These are phyloP conservation scores for Drosophila niveifrons DNA, from an alignment of 2,888 invertebrate species.

Conservation along the genomic window DNA sequence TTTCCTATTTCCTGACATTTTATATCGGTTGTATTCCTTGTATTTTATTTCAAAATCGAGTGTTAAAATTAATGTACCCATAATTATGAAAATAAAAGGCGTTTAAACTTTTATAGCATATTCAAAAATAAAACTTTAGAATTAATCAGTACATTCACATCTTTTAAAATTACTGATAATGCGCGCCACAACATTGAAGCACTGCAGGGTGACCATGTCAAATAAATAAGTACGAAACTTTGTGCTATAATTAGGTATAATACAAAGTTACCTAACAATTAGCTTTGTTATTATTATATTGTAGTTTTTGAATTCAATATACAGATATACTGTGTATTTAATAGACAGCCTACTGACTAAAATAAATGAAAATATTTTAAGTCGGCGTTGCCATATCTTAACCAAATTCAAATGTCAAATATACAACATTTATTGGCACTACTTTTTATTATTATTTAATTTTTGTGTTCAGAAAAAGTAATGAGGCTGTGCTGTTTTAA, in stretches of 20 bases:
- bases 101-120: not conserved
- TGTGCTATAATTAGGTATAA: not conserved
- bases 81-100: not conserved
- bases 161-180: not conserved
- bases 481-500: no score
- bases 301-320: no score
- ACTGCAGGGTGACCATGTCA: conserved; percentile 1
- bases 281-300: no score
- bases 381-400: not conserved
- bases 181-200: not conserved
- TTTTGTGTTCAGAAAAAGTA: no score
- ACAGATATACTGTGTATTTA: no score
- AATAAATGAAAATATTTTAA: no score
- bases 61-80: not conserved
- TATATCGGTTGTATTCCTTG: not conserved
- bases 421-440: no score
- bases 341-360: no score
- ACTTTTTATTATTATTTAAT: no score
- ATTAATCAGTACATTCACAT: not conserved
- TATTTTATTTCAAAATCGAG: not conserved
- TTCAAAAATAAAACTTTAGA: not conserved
- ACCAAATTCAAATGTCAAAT: no score
- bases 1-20: not conserved
- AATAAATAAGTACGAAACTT: not conserved
- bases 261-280: not conserved